Conservation (phyloP, 2,113 vertebrate species). For the Ictidomys tridecemlineatus region DNA sequence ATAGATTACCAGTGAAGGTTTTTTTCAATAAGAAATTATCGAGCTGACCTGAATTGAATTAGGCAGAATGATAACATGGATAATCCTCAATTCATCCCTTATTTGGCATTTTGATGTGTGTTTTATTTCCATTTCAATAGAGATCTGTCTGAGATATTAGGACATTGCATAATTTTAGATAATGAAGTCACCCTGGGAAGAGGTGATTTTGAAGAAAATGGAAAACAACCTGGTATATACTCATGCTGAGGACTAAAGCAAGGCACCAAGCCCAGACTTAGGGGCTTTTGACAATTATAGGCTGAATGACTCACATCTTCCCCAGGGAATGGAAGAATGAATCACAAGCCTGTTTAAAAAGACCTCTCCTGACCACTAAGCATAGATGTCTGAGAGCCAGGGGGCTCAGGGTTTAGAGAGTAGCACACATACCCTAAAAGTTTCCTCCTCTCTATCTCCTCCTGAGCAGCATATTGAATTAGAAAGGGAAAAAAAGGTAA, state of each 20-base stretch:
- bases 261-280: constrained; percentile 34
- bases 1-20: background rate
- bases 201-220: constrained; percentile 59
- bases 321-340: constrained; percentile 21
- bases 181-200: constrained; percentile 51
- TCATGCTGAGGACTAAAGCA: constrained; percentile 48
- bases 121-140: constrained; percentile 70
- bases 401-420: background rate
- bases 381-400: background rate
- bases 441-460: background rate
- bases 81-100: constrained; percentile 22
- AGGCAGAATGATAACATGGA: background rate
- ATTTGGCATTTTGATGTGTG: constrained; percentile 29
- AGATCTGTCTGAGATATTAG: constrained; percentile 48
- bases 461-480: background rate
- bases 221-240: constrained; percentile 30
- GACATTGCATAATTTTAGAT: constrained; percentile 54
- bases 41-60: constrained; percentile 18
- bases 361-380: background rate
- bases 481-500: constrained; percentile 19
- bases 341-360: constrained; percentile 39
- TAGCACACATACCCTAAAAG: background rate
- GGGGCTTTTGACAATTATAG: background rate
- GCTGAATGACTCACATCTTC: constrained; percentile 31
- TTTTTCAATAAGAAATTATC: constrained; percentile 14